These are phyloP conservation scores for Bostrychus sinensis DNA, from an alignment of 2,113 vertebrate genomes.

Conservation along the genomic window DNA sequence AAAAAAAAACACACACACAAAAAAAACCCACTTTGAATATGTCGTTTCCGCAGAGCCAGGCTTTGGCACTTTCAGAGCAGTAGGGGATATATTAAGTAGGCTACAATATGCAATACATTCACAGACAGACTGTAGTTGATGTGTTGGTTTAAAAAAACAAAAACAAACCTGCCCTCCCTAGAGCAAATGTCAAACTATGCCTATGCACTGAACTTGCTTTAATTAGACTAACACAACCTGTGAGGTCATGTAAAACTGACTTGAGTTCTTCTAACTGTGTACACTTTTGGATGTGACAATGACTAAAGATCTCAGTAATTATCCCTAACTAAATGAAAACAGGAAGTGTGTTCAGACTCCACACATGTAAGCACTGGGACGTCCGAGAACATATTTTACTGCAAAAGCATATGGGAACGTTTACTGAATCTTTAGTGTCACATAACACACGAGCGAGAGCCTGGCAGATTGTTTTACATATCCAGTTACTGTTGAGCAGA, in stretches of 20 bases:
- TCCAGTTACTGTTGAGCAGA: background rate
- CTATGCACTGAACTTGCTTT: too few relatives aligned
- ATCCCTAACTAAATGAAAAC: slow-evolving; percentile 1
- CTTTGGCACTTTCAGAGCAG: too few relatives aligned
- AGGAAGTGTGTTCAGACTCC: slow-evolving; percentile 10
- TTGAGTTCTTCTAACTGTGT: background rate
- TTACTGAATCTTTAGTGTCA: slow-evolving; percentile 27
- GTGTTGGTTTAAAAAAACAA: too few relatives aligned
- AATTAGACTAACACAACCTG: too few relatives aligned
- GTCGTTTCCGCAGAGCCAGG: too few relatives aligned
- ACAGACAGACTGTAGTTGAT: too few relatives aligned
- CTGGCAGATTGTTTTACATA: slow-evolving; percentile 39
- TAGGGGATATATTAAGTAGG: too few relatives aligned
- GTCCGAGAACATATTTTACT: background rate
- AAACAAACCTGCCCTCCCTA: too few relatives aligned
- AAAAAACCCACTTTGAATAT: too few relatives aligned
- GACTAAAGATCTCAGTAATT: background rate
- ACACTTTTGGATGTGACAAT: slow-evolving; percentile 10
- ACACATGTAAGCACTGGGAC: slow-evolving; percentile 8
- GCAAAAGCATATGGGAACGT: slow-evolving; percentile 49
- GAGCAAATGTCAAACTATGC: too few relatives aligned
- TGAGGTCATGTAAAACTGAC: background rate
- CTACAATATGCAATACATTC: too few relatives aligned
- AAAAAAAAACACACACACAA: too few relatives aligned
- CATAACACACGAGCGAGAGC: slow-evolving; percentile 29